A percentile compares a stretch with the other conserved stretches of the same genome.
Conservation (phyloP, 2,888 invertebrate genomes). For the Plagiodera versicolora region DNA sequence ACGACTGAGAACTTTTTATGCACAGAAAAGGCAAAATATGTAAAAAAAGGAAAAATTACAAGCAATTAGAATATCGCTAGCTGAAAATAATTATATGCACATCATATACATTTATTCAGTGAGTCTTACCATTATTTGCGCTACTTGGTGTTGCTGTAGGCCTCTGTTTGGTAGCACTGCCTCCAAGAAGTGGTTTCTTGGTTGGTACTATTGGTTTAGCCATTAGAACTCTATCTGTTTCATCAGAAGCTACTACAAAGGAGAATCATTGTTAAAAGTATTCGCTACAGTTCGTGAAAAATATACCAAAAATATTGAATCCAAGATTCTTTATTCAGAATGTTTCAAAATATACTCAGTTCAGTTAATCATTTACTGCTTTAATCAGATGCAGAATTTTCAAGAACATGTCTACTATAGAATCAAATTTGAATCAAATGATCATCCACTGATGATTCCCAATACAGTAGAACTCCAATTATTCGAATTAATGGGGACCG, state of each 20-base stretch:
- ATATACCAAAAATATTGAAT: too few relatives aligned
- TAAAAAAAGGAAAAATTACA: constrained; percentile 33
- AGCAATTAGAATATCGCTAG: constrained; percentile 20
- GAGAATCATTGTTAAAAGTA: background rate
- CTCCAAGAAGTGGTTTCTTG: constrained; percentile 47
- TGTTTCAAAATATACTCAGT: too few relatives aligned
- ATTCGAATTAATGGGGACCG: too few relatives aligned
- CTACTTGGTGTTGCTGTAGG: constrained; percentile 45
- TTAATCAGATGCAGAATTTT: too few relatives aligned
- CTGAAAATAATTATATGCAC: constrained; percentile 29
- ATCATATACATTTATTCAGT: constrained; percentile 11
- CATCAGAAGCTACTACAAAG: constrained; percentile 47
- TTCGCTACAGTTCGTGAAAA: too few relatives aligned
- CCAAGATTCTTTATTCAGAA: too few relatives aligned
- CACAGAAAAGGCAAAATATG: constrained; percentile 39
- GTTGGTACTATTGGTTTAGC: constrained; percentile 53
- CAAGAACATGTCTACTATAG: too few relatives aligned
- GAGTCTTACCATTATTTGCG: constrained; percentile 43
- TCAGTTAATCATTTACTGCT: too few relatives aligned
- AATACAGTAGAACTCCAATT: too few relatives aligned
- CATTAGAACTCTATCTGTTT: constrained; percentile 55
- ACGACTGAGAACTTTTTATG: constrained; percentile 48
- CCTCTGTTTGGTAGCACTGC: constrained; percentile 52
- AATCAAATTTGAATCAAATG: too few relatives aligned
- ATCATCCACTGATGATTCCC: too few relatives aligned